phyloP scores from a whole-genome alignment of 2,888 invertebrate species.

The Polydesmus complanatus region DNA sequence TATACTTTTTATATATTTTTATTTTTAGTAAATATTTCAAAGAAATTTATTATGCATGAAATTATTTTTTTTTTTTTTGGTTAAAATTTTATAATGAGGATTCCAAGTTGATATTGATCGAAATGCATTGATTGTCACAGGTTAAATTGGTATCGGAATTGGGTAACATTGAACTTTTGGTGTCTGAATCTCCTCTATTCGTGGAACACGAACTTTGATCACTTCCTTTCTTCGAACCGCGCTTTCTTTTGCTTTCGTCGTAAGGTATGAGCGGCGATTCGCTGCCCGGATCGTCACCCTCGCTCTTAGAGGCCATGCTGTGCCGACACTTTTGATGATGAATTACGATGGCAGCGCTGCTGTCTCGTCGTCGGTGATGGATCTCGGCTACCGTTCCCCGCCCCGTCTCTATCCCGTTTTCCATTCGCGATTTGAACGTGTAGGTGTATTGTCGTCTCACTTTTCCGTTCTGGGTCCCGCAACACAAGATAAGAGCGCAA shows the following conservation, averaged over 20 bases:
- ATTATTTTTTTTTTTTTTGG: background rate
- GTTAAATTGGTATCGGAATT: background rate
- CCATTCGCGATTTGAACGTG: conserved; percentile 6
- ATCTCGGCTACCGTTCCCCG: background rate
- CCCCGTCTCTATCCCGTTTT: background rate
- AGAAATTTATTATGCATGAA: too few species aligned
- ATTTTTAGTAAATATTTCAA: too few species aligned
- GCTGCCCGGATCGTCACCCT: background rate
- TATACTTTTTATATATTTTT: too few species aligned
- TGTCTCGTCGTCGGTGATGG: background rate
- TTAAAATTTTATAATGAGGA: background rate
- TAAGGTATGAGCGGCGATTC: background rate
- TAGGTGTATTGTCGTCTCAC: conserved; percentile 5
- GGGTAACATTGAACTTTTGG: background rate
- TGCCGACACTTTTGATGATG: background rate
- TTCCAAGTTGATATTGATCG: background rate
- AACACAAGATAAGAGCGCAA: conserved; percentile 9
- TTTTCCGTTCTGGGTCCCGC: conserved; percentile 3
- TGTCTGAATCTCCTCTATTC: background rate
- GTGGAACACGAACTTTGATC: background rate
- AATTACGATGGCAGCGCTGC: background rate
- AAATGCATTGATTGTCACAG: background rate
- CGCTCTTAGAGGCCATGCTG: background rate
- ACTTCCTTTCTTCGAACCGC: background rate
- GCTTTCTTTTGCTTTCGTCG: background rate